A percentile compares a stretch with the other conserved stretches of the same genome.
phyloP scores from a whole-genome alignment of 2,888 invertebrate genomes.

The Melinaea marsaeus region DNA sequence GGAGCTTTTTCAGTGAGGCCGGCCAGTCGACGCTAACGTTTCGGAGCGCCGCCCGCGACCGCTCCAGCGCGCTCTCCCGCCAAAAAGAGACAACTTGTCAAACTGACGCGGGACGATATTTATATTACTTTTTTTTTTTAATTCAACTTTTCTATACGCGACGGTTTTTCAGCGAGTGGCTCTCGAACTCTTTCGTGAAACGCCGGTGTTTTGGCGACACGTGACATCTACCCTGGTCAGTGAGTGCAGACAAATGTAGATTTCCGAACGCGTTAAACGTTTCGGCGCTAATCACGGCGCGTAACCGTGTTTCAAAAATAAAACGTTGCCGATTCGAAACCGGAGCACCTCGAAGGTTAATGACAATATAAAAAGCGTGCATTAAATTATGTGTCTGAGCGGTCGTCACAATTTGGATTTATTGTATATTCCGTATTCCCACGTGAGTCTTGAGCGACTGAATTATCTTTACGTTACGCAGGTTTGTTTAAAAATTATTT shows the following conservation, averaged over 20 bases:
- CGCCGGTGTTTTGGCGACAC: constrained; percentile 25
- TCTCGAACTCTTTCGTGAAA: too few relatives aligned
- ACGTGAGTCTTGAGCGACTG: constrained; percentile 47
- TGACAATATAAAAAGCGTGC: constrained; percentile 74
- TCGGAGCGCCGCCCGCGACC: constrained; percentile 63
- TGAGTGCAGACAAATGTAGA: constrained; percentile 39
- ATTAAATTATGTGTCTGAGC: constrained; percentile 63
- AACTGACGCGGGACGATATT: constrained; percentile 43
- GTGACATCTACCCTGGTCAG: constrained; percentile 38
- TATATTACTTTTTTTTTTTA: constrained; percentile 25
- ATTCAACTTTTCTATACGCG: constrained; percentile 31
- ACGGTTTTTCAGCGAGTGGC: constrained; percentile 21
- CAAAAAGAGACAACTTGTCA: constrained; percentile 48
- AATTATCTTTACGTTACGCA: constrained; percentile 9
- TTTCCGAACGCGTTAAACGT: constrained; percentile 47
- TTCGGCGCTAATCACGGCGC: constrained; percentile 53
- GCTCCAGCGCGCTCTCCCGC: constrained; percentile 44
- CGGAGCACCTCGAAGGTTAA: constrained; percentile 75
- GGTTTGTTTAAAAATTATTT: constrained; percentile 20
- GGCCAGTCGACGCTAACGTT: constrained; percentile 63
- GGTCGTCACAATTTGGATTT: constrained; percentile 51
- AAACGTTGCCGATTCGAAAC: constrained; percentile 72
- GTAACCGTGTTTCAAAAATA: constrained; percentile 74
- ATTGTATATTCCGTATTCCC: constrained; percentile 41
- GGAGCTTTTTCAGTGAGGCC: constrained; percentile 66